Conservation (phyloP, 2,888 invertebrate species). For the Nomada ruficornis region DNA sequence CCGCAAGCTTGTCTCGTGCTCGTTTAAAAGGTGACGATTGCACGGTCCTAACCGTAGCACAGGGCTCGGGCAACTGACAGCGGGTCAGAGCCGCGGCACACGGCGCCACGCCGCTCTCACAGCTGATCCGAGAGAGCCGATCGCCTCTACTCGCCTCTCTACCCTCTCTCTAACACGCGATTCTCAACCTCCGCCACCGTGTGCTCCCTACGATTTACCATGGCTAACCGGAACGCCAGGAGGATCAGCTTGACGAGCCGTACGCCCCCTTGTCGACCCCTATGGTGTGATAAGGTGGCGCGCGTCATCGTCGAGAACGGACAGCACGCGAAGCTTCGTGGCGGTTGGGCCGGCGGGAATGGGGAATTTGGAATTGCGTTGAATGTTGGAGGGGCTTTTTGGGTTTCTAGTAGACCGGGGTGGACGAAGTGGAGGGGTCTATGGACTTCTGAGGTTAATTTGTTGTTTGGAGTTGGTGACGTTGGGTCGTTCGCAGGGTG, state of each 20-base stretch:
- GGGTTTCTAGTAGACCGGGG: too few relatives aligned
- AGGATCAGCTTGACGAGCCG: conserved; percentile 22
- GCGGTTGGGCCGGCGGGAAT: background rate
- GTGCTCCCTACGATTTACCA: conserved; percentile 55
- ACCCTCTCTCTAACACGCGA: conserved; percentile 72
- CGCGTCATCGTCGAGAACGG: conserved; percentile 6
- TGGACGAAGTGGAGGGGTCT: too few relatives aligned
- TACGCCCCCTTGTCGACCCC: background rate
- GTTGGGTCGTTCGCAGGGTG: too few relatives aligned
- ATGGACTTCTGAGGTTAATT: too few relatives aligned
- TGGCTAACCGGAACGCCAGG: conserved; percentile 44
- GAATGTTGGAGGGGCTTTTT: too few relatives aligned
- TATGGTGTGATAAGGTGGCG: background rate
- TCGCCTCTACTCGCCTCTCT: conserved; percentile 71
- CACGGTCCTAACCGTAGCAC: conserved; percentile 84
- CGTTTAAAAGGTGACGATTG: conserved; percentile 70
- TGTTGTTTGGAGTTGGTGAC: too few relatives aligned
- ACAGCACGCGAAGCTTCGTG: background rate
- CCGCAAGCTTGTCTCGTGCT: conserved; percentile 44
- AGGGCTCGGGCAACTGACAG: conserved; percentile 84
- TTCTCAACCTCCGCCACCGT: conserved; percentile 61
- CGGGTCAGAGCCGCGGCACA: conserved; percentile 80
- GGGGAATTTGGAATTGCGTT: background rate
- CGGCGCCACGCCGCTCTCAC: conserved; percentile 80
- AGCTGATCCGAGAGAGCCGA: conserved; percentile 78